Percentiles rank a stretch among this genome's conserved stretches.
These are phyloP conservation scores for Catamblyrhynchus diadema DNA, from an alignment of 2,797 vertebrate species.

Conservation along the genomic window DNA sequence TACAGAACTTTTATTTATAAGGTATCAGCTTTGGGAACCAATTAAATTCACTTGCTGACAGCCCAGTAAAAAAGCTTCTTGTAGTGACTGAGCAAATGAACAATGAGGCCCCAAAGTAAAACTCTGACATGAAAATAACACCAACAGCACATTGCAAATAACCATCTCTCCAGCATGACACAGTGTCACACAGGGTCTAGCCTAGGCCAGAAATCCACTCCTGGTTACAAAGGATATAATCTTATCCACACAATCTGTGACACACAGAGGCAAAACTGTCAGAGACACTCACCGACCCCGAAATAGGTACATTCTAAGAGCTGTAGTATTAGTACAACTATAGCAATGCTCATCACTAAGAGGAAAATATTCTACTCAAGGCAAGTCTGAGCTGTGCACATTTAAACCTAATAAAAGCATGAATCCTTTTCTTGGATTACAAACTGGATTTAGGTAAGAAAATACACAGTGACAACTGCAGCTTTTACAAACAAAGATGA, in stretches of 20 bases:
- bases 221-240: not conserved
- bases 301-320: not conserved
- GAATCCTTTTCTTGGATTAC: not conserved
- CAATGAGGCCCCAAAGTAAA: not conserved
- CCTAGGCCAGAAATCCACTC: not conserved
- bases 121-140: not conserved
- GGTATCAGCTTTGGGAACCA: not conserved
- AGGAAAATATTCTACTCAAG: not conserved
- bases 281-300: accelerated
- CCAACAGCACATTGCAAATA: not conserved
- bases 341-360: not conserved
- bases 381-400: not conserved
- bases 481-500: not conserved
- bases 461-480: not conserved
- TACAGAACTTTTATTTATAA: not conserved
- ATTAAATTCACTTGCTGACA: not conserved
- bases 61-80: not conserved
- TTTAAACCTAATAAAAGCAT: not conserved
- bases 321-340: not conserved
- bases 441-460: not conserved
- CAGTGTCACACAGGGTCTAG: not conserved
- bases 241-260: not conserved
- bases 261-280: not conserved
- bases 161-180: not conserved
- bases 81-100: not conserved